Evolutionary conservation across 37 sponge, comb jelly and placozoan species (phyloP), one percentile per base, ranked within the genome.

Genomic region (Aplysina aerophoba): DNA sequence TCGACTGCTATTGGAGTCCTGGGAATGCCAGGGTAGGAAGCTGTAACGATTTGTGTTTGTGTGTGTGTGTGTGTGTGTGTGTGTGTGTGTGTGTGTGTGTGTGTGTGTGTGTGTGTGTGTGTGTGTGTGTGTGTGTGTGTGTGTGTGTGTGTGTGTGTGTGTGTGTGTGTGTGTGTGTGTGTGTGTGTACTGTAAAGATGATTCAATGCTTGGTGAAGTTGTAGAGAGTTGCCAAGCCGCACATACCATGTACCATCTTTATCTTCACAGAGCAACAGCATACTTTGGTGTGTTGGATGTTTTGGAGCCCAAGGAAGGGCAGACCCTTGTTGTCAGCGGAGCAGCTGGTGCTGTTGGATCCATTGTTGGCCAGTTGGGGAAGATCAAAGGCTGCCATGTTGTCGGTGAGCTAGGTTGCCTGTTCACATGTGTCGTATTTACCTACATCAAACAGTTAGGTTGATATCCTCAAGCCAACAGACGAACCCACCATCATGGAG

Each of bases 261-360:
- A 44, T 44, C 50, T 44, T 16, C 20, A n/a, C 73, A 95, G 97
- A 0, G 90, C 91, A 37, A 96, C 97, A 0, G 89, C 97, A 0
- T 96, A 96, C 60, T 93, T 90, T 89, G 97, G 97, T 19, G 79
- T 93, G 39, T 79, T 91, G 36, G 88, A 91, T 35, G 27, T 94
- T 3, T 89, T 90, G 60, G 57, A 15, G 15, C 92, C 95, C 12
- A 94, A 93, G 83, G 83, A 84, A 38, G 97, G 97, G 21, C 95
- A 96, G 63, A 93, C 95, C 55, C 75, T 96, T 59, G 85, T 94
- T 11, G 95, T 96, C 0, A 94, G 83, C 72, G 92, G 82, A 27
- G 97, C 97, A 62, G 97, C 97, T 77, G 97, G 97, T 60, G 95
- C 97, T 64, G 97, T 96, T n/a, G 97, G 97, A 0, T 88, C 90